Evolutionary conservation across 1,140 invertebrate genomes (phyloP).

Genomic region (Eupristina koningsbergeri): DNA sequence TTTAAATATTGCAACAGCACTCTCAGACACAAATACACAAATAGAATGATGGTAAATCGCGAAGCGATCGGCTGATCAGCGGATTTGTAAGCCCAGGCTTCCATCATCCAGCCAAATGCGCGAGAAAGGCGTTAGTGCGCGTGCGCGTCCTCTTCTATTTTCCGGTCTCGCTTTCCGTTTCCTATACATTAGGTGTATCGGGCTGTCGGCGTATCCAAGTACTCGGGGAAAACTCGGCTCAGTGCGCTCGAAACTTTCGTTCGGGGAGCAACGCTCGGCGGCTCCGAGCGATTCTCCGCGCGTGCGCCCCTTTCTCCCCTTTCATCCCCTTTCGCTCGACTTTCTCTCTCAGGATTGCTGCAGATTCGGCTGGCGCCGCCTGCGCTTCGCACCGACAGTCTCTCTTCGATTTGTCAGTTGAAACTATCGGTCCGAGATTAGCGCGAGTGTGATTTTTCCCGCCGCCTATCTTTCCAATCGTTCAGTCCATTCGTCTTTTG

Average conservation of each 20-base stretch:
- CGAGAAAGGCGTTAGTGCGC: background rate
- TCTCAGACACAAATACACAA: background rate
- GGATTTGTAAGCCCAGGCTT: background rate
- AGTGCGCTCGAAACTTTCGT: slow-evolving; percentile 56
- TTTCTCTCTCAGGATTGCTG: background rate
- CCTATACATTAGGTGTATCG: slow-evolving; percentile 21
- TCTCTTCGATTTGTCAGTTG: background rate
- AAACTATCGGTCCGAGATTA: background rate
- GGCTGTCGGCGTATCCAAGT: slow-evolving; percentile 51
- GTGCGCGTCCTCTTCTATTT: slow-evolving; percentile 14
- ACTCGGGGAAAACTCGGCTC: slow-evolving; percentile 54
- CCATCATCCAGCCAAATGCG: background rate
- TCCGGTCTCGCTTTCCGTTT: background rate
- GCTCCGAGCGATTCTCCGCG: background rate
- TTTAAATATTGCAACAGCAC: background rate
- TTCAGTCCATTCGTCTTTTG: background rate
- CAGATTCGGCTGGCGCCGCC: background rate
- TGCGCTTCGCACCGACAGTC: background rate
- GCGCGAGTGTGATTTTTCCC: background rate
- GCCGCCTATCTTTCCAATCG: background rate
- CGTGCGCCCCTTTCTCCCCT: background rate
- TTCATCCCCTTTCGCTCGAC: background rate
- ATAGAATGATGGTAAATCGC: background rate
- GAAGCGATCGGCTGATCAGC: background rate
- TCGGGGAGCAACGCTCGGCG: slow-evolving; percentile 36